Evolutionary conservation across 1,140 invertebrate species (phyloP).

Genomic region (Drosophila navojoa): DNA sequence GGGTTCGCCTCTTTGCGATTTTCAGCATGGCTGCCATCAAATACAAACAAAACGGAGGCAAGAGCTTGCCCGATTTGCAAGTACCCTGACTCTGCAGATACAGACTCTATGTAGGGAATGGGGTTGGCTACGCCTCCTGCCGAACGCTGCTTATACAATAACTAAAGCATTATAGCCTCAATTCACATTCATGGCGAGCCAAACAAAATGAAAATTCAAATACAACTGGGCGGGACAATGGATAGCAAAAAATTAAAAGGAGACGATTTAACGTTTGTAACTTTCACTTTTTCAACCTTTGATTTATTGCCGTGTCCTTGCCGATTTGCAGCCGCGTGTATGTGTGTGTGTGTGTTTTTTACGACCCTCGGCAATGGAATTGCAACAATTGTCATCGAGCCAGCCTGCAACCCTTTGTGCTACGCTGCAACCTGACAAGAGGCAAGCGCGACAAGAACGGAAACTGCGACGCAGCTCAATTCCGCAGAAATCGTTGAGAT

Average conservation of each 20-base stretch:
- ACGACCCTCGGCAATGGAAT: conserved; percentile 59
- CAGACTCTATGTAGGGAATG: too few relatives aligned
- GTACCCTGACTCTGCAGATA: too few relatives aligned
- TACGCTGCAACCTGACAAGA: conserved; percentile 59
- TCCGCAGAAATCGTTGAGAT: conserved; percentile 57
- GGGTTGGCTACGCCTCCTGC: too few relatives aligned
- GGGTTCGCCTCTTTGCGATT: conserved; percentile 39
- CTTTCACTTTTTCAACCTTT: conserved; percentile 68
- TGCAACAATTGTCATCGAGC: conserved; percentile 72
- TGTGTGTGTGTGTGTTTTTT: conserved; percentile 44
- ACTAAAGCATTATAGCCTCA: too few relatives aligned
- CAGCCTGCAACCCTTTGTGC: conserved; percentile 67
- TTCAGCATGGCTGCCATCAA: conserved; percentile 55
- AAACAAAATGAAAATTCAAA: conserved; percentile 2
- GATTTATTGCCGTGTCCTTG: conserved; percentile 62
- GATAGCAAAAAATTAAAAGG: neutral
- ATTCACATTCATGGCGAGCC: too few relatives aligned
- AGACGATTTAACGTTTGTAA: conserved; percentile 3
- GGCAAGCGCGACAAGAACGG: neutral
- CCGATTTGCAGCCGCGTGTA: conserved; percentile 6
- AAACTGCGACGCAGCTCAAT: conserved; percentile 40
- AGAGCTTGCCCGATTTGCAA: too few relatives aligned
- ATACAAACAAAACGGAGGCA: neutral
- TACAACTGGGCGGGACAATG: conserved; percentile 23
- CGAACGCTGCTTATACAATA: too few relatives aligned